Percentiles rank a stretch among this genome's conserved stretches.
Conservation (phyloP, 2,113 vertebrate species). For the Thermophis baileyi region DNA sequence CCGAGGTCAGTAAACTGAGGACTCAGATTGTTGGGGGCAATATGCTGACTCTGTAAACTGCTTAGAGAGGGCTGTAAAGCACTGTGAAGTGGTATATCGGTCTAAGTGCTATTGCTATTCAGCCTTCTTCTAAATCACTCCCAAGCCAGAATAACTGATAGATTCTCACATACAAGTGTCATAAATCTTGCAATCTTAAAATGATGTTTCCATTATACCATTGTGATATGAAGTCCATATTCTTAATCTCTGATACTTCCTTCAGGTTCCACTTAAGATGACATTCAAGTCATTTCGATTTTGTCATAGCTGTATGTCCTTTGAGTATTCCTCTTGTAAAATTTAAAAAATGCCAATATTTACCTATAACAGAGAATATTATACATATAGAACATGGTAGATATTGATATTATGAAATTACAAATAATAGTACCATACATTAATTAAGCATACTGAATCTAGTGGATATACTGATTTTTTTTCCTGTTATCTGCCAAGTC, state of each 20-base stretch:
- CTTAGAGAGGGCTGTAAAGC: no score
- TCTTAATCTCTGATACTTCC: background rate
- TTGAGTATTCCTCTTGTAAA: background rate
- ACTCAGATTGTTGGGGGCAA: no score
- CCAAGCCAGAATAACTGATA: background rate
- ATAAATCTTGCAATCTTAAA: background rate
- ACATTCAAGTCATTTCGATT: background rate
- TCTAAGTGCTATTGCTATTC: background rate
- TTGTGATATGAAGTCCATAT: background rate
- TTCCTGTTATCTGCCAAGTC: background rate
- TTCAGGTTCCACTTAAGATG: background rate
- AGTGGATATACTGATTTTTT: background rate
- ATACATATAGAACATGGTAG: accelerated
- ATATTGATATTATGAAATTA: background rate
- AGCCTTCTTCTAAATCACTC: background rate
- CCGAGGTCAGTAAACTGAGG: no score
- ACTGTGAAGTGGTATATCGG: no score
- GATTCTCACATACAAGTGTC: background rate
- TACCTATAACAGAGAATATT: accelerated
- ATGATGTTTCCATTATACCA: background rate
- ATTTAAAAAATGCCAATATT: background rate
- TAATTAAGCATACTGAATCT: slow-evolving; percentile 3
- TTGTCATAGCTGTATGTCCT: background rate
- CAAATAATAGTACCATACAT: slow-evolving; percentile 10
- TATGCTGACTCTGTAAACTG: no score